Percentiles rank a stretch among this genome's conserved stretches.
phyloP scores from a whole-genome alignment of 2,888 invertebrate genomes.

The Pseudolycoriella hygida region DNA sequence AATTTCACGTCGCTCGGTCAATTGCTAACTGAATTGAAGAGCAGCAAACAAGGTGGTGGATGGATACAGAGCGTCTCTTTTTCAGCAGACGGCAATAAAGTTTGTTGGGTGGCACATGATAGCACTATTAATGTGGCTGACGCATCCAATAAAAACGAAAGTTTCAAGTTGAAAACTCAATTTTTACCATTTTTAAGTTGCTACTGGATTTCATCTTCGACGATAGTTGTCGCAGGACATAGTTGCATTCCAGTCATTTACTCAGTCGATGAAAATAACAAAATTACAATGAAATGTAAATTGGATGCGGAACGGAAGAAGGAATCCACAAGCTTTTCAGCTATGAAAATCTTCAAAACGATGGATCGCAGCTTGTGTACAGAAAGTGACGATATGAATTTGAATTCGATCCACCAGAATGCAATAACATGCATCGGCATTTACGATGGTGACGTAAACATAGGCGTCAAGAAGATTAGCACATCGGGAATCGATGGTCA shows the following conservation, averaged over 20 bases:
- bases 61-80: slow-evolving; percentile 95
- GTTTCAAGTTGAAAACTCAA: slow-evolving; percentile 63
- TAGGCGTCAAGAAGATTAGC: slow-evolving; percentile 62
- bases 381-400: slow-evolving; percentile 66
- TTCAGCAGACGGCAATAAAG: slow-evolving; percentile 83
- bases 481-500: slow-evolving; percentile 92
- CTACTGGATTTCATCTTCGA: slow-evolving; percentile 75
- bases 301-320: slow-evolving; percentile 81
- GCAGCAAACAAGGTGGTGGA: slow-evolving; percentile 71
- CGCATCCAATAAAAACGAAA: slow-evolving; percentile 51
- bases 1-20: slow-evolving; percentile 69
- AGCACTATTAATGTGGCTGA: slow-evolving; percentile 88
- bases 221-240: slow-evolving; percentile 83
- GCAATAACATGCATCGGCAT: slow-evolving; percentile 75
- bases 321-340: slow-evolving; percentile 75
- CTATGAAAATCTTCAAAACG: slow-evolving; percentile 93
- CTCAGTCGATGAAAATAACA: slow-evolving; percentile 44
- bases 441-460: slow-evolving; percentile 54
- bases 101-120: slow-evolving; percentile 98
- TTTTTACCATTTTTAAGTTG: slow-evolving; percentile 87
- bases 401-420: slow-evolving; percentile 95
- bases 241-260: slow-evolving; percentile 90
- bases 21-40: slow-evolving; percentile 82
- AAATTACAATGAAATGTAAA: slow-evolving; percentile 62
- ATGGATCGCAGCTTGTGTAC: slow-evolving; percentile 83